Conservation (phyloP, 2,113 vertebrate genomes). For the Cyrtonyx montezumae region DNA sequence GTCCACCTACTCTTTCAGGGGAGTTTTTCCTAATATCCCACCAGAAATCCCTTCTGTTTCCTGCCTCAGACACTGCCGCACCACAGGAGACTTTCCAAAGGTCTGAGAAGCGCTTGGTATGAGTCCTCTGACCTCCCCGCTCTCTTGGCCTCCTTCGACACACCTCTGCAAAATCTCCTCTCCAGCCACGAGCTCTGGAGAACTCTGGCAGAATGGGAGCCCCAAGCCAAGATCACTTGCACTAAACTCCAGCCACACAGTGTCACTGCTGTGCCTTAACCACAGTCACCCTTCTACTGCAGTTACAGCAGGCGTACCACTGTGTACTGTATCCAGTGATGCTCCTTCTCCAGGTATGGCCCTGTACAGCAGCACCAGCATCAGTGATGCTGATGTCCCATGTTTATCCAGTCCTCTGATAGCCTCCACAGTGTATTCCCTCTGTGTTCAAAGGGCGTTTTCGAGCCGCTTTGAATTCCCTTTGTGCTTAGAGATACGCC, state of each 20-base stretch:
- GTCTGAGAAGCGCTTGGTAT: background rate
- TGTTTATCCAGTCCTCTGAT: conserved; percentile 40
- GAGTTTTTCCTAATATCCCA: no score
- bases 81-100: background rate
- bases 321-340: background rate
- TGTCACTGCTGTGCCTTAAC: conserved; percentile 28
- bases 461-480: conserved; percentile 22
- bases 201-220: background rate
- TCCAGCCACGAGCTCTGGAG: fast-evolving
- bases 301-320: background rate
- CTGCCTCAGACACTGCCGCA: background rate
- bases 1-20: no score
- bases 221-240: background rate
- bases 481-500: conserved; percentile 51
- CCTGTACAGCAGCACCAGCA: background rate
- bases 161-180: background rate
- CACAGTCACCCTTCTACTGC: background rate
- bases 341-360: background rate
- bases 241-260: conserved; percentile 5
- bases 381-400: background rate
- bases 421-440: conserved; percentile 2
- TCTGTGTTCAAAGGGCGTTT: conserved; percentile 34
- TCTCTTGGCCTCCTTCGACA: background rate
- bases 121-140: background rate
- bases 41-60: background rate